Conservation (phyloP, 2,797 vertebrate genomes). For the Clamator glandarius region DNA sequence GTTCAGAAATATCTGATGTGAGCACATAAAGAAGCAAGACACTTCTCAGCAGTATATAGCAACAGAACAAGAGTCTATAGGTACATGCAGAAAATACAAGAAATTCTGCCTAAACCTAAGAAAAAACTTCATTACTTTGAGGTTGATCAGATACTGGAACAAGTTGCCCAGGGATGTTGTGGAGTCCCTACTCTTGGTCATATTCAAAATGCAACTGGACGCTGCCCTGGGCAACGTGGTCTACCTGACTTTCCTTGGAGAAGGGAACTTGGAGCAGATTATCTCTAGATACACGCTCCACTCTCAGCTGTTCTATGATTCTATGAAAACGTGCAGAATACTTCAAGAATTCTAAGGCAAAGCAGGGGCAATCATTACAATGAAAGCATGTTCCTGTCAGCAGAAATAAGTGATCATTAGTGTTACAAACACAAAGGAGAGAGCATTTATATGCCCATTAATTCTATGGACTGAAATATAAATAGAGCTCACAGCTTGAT, state of each 20-base stretch:
- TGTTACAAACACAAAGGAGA: conserved; percentile 23
- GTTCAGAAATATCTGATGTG: neutral
- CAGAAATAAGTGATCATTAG: conserved; percentile 35
- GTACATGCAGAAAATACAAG: neutral
- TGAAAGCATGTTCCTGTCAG: conserved; percentile 24
- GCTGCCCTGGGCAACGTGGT: neutral
- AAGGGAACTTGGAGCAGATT: neutral
- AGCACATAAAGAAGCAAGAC: neutral
- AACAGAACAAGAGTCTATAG: neutral
- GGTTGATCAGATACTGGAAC: neutral
- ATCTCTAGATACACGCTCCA: neutral
- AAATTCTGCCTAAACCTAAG: neutral
- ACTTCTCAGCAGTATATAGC: neutral
- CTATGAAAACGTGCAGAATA: neutral
- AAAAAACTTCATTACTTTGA: neutral
- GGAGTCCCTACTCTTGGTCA: neutral
- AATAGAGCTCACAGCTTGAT: conserved; percentile 18
- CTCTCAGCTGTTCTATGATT: neutral
- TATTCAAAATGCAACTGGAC: neutral
- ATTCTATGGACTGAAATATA: neutral
- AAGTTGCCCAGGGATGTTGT: neutral
- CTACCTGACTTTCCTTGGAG: neutral
- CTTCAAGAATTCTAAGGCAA: conserved; percentile 15
- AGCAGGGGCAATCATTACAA: neutral
- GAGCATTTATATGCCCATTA: conserved; percentile 25